A percentile compares a stretch with the other conserved stretches of the same genome.
These are phyloP conservation scores for Maconellicoccus hirsutus DNA, from an alignment of 1,140 invertebrate genomes.

Conservation along the genomic window DNA sequence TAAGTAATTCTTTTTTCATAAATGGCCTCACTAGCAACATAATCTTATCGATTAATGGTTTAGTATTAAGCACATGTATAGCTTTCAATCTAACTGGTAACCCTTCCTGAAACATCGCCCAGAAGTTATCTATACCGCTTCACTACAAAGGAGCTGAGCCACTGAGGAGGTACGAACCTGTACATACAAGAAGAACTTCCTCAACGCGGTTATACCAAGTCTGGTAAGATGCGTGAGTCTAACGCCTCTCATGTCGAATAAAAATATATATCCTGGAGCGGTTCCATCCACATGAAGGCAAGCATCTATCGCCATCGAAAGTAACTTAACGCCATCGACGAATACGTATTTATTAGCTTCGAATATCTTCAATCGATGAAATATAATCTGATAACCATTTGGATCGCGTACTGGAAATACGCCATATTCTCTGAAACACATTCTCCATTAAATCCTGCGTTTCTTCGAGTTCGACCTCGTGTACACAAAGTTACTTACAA, in stretches of 20 bases:
- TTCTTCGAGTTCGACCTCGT: too few species aligned
- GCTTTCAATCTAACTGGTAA: conserved; percentile 49
- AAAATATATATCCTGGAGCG: conserved; percentile 40
- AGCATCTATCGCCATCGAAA: conserved; percentile 30
- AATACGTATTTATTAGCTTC: conserved; percentile 52
- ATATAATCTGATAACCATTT: conserved; percentile 45
- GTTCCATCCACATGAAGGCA: conserved; percentile 28
- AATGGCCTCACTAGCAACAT: conserved; percentile 55
- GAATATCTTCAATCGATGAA: conserved; percentile 46
- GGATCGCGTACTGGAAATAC: conserved; percentile 36
- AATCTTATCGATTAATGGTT: conserved; percentile 53
- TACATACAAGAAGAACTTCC: conserved; percentile 49
- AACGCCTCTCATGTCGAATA: conserved; percentile 53
- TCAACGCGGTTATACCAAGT: conserved; percentile 44
- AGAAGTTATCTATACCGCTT: too few species aligned
- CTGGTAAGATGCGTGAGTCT: conserved; percentile 47
- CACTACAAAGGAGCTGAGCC: too few species aligned
- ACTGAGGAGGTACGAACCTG: conserved; percentile 38
- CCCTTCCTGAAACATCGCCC: too few species aligned
- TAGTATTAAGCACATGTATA: conserved; percentile 54
- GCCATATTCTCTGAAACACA: conserved; percentile 28
- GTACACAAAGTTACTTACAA: conserved; percentile 28
- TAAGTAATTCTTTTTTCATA: conserved; percentile 52
- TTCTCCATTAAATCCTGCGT: too few species aligned
- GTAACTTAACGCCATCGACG: conserved; percentile 49